These are phyloP conservation scores for Brachyopa scutellaris DNA, from an alignment of 2,888 invertebrate species.

Conservation along the genomic window DNA sequence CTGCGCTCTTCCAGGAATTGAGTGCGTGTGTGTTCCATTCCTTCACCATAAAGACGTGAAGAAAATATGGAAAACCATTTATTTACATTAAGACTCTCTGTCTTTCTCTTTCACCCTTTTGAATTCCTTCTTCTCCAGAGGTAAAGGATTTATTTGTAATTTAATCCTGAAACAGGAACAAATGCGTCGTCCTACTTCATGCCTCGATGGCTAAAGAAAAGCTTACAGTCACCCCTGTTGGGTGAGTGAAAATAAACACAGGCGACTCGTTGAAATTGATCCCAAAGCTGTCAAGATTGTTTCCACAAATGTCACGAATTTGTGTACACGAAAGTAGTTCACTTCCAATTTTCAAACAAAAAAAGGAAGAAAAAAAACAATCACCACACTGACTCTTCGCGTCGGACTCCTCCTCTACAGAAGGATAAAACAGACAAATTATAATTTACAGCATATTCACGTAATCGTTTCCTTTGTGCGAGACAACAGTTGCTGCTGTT, in stretches of 20 bases:
- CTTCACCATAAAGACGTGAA: constrained; percentile 18
- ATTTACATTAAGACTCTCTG: constrained; percentile 59
- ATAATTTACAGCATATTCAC: constrained; percentile 69
- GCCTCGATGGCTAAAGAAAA: constrained; percentile 48
- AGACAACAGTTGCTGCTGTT: background rate
- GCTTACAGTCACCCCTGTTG: constrained; percentile 44
- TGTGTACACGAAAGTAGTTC: constrained; percentile 46
- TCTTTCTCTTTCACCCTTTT: constrained; percentile 6
- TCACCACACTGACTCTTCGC: no score
- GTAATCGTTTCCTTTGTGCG: constrained; percentile 66
- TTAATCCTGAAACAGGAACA: constrained; percentile 66
- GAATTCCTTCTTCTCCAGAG: background rate
- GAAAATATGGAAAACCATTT: constrained; percentile 67
- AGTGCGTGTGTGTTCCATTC: constrained; percentile 31
- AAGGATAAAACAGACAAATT: constrained; percentile 57
- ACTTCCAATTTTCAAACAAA: constrained; percentile 45
- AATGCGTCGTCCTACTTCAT: constrained; percentile 70
- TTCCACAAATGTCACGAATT: constrained; percentile 67
- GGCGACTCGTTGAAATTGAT: constrained; percentile 60
- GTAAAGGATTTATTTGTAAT: constrained; percentile 65
- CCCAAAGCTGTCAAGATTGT: constrained; percentile 41
- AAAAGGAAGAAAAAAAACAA: no score
- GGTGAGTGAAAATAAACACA: constrained; percentile 62
- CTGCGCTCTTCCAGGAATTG: constrained; percentile 15
- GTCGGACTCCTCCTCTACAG: no score